Evolutionary conservation across 2,797 vertebrate genomes (phyloP), one percentile per base, ranked within the genome.

Genomic region (Darevskia mixta): DNA sequence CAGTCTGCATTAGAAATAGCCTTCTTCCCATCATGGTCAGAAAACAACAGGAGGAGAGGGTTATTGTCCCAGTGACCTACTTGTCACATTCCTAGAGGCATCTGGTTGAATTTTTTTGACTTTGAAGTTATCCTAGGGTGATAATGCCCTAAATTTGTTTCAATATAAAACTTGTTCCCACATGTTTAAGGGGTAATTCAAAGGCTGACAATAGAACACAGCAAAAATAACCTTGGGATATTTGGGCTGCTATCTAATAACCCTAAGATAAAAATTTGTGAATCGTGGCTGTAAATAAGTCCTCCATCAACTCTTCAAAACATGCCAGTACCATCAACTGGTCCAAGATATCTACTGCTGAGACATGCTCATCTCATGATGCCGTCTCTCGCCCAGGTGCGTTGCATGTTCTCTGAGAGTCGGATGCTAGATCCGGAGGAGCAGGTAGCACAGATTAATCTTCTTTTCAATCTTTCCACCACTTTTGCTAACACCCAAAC

Each of bases 401-500:
- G 45, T 11, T 55, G 25, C 27, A 55, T 0, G 10, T 49, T 69
- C 17, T 55, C 6, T 55, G 25, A 43, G 58, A 83, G 58, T 58
- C 25, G 41, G 25, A 7, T 41, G 41, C 38, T 32, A 58, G 41
- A 45, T 64, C 81, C 23, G 64, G 87, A 88, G 75, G 41, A 83
- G 45, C 87, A 83, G 75, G 61, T 78, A 58, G 32, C 8, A 41
- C 58, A 58, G 35, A 29, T 71, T 43, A 29, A n/a, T 76, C 80
- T 55, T n/a, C 79, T 35, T 66, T 38, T 83, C 73, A 67, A n/a
- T 88, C 73, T 55, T 49, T 58, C 78, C 78, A 58, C n/a, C 78
- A 58, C 49, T 49, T 49, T 78, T 38, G 66, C 43, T 78, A 83
- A 78, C 66, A 69, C 87, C 72, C 81, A 77, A 67, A 83, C 49